These are phyloP conservation scores for Eugnorisma glareosa DNA, from an alignment of 2,888 invertebrate genomes.

Conservation along the genomic window DNA sequence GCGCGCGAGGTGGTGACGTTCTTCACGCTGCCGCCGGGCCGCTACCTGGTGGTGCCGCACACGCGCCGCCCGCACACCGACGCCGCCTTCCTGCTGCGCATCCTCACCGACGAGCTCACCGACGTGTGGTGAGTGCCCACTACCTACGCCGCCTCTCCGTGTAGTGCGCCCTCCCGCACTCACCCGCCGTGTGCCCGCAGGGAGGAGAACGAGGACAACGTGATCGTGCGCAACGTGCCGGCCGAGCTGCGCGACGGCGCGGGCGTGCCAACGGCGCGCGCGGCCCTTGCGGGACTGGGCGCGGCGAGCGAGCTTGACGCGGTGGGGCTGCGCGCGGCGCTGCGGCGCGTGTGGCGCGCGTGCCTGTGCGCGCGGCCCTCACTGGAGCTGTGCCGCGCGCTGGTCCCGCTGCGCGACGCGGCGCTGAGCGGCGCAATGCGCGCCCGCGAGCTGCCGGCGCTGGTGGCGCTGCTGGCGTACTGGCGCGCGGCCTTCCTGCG, in stretches of 20 bases:
- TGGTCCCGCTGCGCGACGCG: conserved; percentile 92
- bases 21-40: conserved; percentile 94
- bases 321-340: conserved; percentile 61
- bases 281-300: conserved; percentile 27
- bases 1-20: conserved; percentile 91
- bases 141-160: background rate
- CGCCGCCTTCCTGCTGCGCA: conserved; percentile 93
- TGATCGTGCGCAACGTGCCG: conserved; percentile 4
- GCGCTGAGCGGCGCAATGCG: conserved; percentile 92
- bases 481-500: conserved; percentile 69
- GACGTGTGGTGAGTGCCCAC: conserved; percentile 91
- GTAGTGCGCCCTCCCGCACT: conserved; percentile 80
- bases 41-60: conserved; percentile 94
- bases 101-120: conserved; percentile 93
- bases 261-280: conserved; percentile 12
- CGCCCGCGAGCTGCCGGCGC: conserved; percentile 90
- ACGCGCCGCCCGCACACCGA: conserved; percentile 92
- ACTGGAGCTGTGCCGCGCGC: conserved; percentile 92
- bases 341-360: conserved; percentile 84
- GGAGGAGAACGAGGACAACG: conserved; percentile 87
- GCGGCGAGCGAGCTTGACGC: conserved; percentile 58
- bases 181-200: conserved; percentile 73
- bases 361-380: conserved; percentile 79
- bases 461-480: conserved; percentile 91
- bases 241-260: conserved; percentile 43